These are phyloP conservation scores for Drosophila crucigera DNA, from an alignment of 2,888 invertebrate species.

Conservation along the genomic window DNA sequence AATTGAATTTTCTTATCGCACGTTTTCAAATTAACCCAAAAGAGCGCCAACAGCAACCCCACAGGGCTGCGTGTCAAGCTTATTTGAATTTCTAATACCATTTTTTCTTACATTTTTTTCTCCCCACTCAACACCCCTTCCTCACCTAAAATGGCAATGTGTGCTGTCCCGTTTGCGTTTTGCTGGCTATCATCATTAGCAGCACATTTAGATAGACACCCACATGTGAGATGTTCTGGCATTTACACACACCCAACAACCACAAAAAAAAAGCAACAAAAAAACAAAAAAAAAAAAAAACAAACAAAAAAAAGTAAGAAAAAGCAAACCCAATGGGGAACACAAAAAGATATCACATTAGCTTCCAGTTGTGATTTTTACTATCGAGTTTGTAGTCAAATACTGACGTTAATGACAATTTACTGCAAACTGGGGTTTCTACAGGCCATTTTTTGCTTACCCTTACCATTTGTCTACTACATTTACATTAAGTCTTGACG, in stretches of 20 bases:
- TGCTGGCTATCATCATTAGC: slow-evolving; percentile 67
- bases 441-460: background rate
- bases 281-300: background rate
- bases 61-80: slow-evolving; percentile 47
- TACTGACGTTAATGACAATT: slow-evolving; percentile 48
- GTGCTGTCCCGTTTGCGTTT: slow-evolving; percentile 24
- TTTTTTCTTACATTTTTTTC: background rate
- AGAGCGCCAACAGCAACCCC: slow-evolving; percentile 32
- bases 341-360: slow-evolving; percentile 33
- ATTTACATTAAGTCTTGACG: background rate
- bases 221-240: slow-evolving; percentile 38
- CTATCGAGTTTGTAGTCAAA: slow-evolving; percentile 31
- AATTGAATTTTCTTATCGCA: slow-evolving; percentile 75
- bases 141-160: background rate
- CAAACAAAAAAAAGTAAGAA: background rate
- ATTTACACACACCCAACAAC: slow-evolving; percentile 19
- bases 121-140: background rate
- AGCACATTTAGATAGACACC: slow-evolving; percentile 64
- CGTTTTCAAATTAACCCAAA: slow-evolving; percentile 74
- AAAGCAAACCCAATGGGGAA: background rate
- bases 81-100: slow-evolving; percentile 59
- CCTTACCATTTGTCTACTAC: background rate
- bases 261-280: background rate
- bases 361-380: slow-evolving; percentile 41
- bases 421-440: slow-evolving; percentile 35